Evolutionary conservation across 2,113 vertebrate species (phyloP).

Genomic region (Ploceus nigricollis): DNA sequence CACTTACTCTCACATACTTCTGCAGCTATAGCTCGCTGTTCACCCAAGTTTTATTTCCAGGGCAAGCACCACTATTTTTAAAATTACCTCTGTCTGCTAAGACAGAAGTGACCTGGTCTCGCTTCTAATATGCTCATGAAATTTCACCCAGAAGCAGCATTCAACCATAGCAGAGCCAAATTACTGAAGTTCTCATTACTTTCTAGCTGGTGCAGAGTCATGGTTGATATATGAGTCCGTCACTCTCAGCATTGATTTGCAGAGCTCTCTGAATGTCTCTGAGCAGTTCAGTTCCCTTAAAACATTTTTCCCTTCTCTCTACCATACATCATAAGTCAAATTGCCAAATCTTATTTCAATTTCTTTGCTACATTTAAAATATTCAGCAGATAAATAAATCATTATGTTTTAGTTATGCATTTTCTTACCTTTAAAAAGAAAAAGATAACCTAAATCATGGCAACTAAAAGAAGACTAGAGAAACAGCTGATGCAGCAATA

Average conservation of each 20-base stretch:
- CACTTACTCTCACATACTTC: not conserved
- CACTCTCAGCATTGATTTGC: slow-evolving; percentile 24
- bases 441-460: not conserved
- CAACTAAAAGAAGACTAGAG: not conserved
- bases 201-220: slow-evolving; percentile 14
- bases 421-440: not conserved
- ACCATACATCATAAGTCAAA: not conserved
- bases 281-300: not conserved
- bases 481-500: not conserved
- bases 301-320: not conserved
- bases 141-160: slow-evolving; percentile 29
- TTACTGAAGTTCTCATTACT: slow-evolving; percentile 45
- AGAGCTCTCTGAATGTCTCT: slow-evolving; percentile 15
- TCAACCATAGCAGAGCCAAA: slow-evolving; percentile 51
- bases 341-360: slow-evolving; percentile 1
- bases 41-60: slow-evolving; percentile 33
- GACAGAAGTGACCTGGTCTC: not conserved
- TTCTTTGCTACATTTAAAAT: slow-evolving; percentile 28
- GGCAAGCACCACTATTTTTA: not conserved
- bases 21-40: not conserved
- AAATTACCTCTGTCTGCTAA: not conserved
- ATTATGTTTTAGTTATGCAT: not conserved
- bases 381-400: not conserved
- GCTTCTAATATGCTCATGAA: slow-evolving; percentile 4
- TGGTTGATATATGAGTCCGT: slow-evolving; percentile 42